These are phyloP conservation scores for Verasper variegatus DNA, from an alignment of 2,113 vertebrate species.

Conservation along the genomic window DNA sequence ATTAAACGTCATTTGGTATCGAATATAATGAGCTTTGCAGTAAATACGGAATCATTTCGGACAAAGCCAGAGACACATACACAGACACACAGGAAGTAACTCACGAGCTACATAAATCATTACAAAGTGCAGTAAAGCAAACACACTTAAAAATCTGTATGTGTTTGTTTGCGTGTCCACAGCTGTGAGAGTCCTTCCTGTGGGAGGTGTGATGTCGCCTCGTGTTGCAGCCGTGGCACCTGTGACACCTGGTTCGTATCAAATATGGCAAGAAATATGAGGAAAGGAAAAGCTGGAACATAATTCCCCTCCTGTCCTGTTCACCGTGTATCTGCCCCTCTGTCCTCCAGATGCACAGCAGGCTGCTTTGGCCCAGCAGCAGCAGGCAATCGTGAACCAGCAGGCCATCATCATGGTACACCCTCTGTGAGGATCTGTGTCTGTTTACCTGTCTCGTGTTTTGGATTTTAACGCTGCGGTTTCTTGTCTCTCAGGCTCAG, in stretches of 20 bases:
- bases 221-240: conserved; percentile 70
- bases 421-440: conserved; percentile 5
- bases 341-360: conserved; percentile 80
- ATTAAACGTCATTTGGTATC: too few relatives aligned
- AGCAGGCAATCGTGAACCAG: conserved; percentile 83
- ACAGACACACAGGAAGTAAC: too few relatives aligned
- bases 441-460: conserved; percentile 8
- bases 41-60: too few relatives aligned
- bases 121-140: conserved; percentile 9
- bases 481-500: conserved; percentile 80
- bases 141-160: conserved; percentile 10
- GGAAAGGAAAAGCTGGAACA: not conserved
- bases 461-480: not conserved
- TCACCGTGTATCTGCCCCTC: conserved; percentile 28
- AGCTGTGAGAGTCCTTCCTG: conserved; percentile 82
- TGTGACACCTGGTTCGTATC: conserved; percentile 70
- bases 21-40: too few relatives aligned
- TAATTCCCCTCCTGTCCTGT: conserved; percentile 29
- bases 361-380: conserved; percentile 75
- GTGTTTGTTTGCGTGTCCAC: conserved; percentile 49
- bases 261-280: conserved; percentile 30
- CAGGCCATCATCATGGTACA: conserved; percentile 86
- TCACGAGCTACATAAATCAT: too few relatives aligned
- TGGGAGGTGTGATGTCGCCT: conserved; percentile 74
- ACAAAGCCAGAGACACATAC: too few relatives aligned